Percentiles rank a stretch among this genome's conserved stretches.
These are phyloP conservation scores for Proisotoma minuta DNA, from an alignment of 2,888 invertebrate genomes.

Conservation along the genomic window DNA sequence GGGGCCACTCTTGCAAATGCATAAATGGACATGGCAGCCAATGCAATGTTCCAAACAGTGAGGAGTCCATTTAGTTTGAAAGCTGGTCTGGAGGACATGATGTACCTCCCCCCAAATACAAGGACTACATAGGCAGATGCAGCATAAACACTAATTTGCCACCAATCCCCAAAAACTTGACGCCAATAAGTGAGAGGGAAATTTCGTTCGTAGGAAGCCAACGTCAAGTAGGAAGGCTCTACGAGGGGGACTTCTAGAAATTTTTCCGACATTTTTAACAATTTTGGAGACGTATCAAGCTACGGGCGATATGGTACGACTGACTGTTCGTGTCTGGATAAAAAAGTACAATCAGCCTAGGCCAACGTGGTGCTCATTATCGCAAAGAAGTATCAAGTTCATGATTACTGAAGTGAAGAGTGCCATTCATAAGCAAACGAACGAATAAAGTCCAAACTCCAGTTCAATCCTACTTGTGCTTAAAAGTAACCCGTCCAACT, in stretches of 20 bases:
- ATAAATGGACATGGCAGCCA: constrained; percentile 40
- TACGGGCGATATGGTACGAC: neutral
- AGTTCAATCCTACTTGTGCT: no score
- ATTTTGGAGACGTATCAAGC: neutral
- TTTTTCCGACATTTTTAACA: constrained; percentile 28
- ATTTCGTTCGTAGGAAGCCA: constrained; percentile 32
- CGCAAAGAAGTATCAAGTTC: neutral
- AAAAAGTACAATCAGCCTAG: no score
- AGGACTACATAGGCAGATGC: constrained; percentile 36
- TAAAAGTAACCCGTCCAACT: no score
- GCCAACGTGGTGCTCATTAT: neutral
- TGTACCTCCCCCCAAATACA: constrained; percentile 33
- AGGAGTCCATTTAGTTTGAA: constrained; percentile 38
- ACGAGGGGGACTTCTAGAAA: constrained; percentile 32
- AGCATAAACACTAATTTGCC: constrained; percentile 30
- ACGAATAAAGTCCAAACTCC: neutral
- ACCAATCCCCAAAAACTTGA: constrained; percentile 35
- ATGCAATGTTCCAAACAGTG: constrained; percentile 37
- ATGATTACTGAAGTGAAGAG: no score
- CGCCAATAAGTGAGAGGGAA: constrained; percentile 38
- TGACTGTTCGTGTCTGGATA: neutral
- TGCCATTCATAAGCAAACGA: neutral
- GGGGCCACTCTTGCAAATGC: constrained; percentile 38
- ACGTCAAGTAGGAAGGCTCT: constrained; percentile 34
- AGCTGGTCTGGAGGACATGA: constrained; percentile 33